A percentile compares a stretch with the other conserved stretches of the same genome.
Conservation (phyloP, 2,797 vertebrate species). For the Pterois miles region DNA sequence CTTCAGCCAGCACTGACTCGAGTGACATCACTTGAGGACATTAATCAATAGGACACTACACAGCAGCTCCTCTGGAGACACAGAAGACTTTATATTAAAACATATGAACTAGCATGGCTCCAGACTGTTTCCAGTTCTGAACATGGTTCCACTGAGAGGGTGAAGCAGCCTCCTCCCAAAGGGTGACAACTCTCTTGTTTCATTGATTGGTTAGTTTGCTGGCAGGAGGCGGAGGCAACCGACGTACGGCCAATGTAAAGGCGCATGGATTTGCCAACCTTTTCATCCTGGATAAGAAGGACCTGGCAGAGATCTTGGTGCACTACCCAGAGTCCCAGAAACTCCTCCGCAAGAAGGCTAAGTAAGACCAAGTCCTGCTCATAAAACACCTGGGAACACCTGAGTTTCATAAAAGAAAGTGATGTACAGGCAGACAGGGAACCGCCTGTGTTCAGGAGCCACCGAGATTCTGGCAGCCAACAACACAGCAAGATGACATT, state of each 20-base stretch:
- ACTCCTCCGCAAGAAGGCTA: conserved; percentile 94
- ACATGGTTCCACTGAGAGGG: too few relatives aligned
- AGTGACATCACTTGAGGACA: too few relatives aligned
- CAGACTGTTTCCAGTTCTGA: background rate
- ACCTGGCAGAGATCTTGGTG: conserved; percentile 93
- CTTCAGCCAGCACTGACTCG: too few relatives aligned
- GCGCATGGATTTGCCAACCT: conserved; percentile 96
- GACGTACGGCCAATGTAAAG: conserved; percentile 93
- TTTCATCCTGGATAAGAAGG: conserved; percentile 97
- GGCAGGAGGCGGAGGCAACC: conserved; percentile 92
- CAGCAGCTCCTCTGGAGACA: too few relatives aligned
- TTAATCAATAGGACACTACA: too few relatives aligned
- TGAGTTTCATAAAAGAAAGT: too few relatives aligned
- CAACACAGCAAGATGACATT: too few relatives aligned
- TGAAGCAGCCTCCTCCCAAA: background rate
- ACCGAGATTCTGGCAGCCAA: too few relatives aligned
- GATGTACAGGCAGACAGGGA: too few relatives aligned
- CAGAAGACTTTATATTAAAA: background rate
- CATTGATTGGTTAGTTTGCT: conserved; percentile 85
- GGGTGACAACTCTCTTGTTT: background rate
- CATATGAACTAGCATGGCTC: background rate
- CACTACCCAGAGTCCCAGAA: conserved; percentile 98
- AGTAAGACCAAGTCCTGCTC: conserved; percentile 76
- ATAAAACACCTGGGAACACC: too few relatives aligned
- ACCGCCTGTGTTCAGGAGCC: too few relatives aligned